A percentile compares a stretch with the other conserved stretches of the same genome.
Conservation (phyloP, 2,797 vertebrate genomes). For the Heterohyrax brucei region DNA sequence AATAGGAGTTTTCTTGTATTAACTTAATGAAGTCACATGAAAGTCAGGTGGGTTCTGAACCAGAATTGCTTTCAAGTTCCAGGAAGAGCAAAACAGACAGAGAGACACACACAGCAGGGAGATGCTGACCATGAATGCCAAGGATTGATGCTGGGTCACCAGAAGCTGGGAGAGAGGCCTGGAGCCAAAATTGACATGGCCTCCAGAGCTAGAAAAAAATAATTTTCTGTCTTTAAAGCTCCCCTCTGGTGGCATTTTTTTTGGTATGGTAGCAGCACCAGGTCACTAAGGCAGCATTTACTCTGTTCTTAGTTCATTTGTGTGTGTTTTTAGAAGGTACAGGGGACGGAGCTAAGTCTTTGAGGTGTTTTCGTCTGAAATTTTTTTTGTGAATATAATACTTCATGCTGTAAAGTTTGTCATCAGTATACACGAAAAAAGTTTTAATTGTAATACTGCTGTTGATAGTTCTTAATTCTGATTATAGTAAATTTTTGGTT, state of each 20-base stretch:
- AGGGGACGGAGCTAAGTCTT: background rate
- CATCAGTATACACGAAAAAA: background rate
- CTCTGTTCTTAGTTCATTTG: no score
- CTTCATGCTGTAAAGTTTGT: background rate
- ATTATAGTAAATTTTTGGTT: background rate
- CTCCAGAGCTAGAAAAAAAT: no score
- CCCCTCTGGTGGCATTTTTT: no score
- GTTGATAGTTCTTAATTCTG: background rate
- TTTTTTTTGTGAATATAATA: background rate
- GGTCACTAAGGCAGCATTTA: no score
- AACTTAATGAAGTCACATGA: no score
- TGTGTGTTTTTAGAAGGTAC: background rate
- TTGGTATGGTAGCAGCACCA: background rate
- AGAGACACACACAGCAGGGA: no score
- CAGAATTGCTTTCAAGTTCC: no score
- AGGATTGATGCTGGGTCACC: background rate
- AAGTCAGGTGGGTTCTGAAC: no score
- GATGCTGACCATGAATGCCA: background rate
- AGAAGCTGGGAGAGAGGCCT: no score
- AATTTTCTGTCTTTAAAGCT: background rate
- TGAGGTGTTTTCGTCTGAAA: background rate
- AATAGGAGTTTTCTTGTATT: no score
- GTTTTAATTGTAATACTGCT: background rate
- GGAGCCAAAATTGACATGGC: background rate
- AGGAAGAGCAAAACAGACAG: no score